phyloP scores from a whole-genome alignment of 2,113 vertebrate genomes.

The Scalopus aquaticus region DNA sequence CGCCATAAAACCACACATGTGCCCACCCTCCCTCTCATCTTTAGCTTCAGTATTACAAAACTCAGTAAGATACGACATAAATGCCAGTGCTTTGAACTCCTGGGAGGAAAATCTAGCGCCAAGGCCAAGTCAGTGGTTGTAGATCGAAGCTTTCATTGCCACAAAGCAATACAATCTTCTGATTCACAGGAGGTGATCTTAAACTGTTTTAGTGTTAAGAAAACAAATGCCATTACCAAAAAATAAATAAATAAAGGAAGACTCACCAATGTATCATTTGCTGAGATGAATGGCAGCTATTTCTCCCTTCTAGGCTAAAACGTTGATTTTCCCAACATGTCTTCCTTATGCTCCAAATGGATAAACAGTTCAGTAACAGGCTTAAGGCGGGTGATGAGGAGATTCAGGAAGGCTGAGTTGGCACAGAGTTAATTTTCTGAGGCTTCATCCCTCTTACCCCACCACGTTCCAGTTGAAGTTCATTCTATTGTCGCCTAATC shows the following conservation, averaged over 20 bases:
- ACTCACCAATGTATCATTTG: conserved; percentile 20
- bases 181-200: not conserved
- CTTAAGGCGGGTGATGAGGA: not conserved
- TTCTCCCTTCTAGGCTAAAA: conserved; percentile 22
- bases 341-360: conserved; percentile 19
- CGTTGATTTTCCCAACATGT: conserved; percentile 22
- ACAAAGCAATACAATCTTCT: conserved; percentile 30
- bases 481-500: conserved; percentile 4
- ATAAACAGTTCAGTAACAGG: not conserved
- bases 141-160: not conserved
- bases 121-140: not conserved
- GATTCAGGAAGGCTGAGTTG: not conserved
- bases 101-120: not conserved
- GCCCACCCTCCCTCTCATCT: not conserved
- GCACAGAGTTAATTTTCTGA: not conserved
- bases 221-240: not conserved
- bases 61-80: not conserved
- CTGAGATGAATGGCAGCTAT: not conserved
- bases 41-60: not conserved
- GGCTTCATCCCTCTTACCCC: not conserved
- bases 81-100: not conserved
- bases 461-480: not conserved
- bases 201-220: conserved; percentile 10
- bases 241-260: not conserved
- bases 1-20: not conserved